Conservation (phyloP, 2,888 invertebrate genomes). For the Phalera bucephala region DNA sequence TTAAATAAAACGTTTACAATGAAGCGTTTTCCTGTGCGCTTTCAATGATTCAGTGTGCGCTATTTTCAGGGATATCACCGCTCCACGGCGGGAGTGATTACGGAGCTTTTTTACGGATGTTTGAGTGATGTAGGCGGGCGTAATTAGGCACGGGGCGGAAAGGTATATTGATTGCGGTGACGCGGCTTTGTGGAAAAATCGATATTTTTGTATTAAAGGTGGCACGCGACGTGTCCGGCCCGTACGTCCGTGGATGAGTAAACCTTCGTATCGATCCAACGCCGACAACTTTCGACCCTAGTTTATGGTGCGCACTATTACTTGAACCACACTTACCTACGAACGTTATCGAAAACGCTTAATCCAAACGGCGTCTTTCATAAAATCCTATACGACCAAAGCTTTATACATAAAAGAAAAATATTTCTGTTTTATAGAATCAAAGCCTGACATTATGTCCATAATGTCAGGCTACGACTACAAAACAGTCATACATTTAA, state of each 20-base stretch:
- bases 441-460: too few relatives aligned
- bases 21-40: constrained; percentile 81
- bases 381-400: constrained; percentile 38
- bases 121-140: constrained; percentile 79
- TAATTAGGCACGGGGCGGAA: constrained; percentile 81
- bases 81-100: constrained; percentile 55
- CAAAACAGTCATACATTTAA: too few relatives aligned
- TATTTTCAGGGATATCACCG: constrained; percentile 70
- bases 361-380: constrained; percentile 42
- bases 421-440: too few relatives aligned
- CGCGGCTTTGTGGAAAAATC: constrained; percentile 79
- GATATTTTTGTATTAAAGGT: constrained; percentile 81
- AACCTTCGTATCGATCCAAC: constrained; percentile 70
- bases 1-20: constrained; percentile 83
- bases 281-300: constrained; percentile 66
- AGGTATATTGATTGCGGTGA: constrained; percentile 83
- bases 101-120: constrained; percentile 72
- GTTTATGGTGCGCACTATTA: constrained; percentile 67
- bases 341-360: constrained; percentile 44
- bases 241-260: constrained; percentile 71
- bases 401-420: constrained; percentile 32
- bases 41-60: constrained; percentile 78
- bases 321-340: constrained; percentile 53
- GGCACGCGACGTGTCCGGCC: constrained; percentile 78
- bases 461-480: too few relatives aligned